phyloP scores from a whole-genome alignment of 2,888 invertebrate genomes.

The Caenorhabditis macrosperma region DNA sequence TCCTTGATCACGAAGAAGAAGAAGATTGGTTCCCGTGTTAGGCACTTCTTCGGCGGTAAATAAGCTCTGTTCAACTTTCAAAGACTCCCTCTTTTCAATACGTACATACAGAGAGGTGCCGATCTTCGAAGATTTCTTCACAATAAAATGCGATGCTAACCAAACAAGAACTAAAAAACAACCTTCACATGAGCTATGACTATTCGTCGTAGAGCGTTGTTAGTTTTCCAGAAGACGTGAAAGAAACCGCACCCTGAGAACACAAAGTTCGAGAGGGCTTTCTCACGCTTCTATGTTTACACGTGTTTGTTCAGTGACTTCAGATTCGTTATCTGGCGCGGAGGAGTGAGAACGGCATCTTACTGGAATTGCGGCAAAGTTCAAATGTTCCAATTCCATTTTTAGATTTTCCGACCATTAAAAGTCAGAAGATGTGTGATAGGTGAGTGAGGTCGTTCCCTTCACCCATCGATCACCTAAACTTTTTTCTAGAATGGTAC shows the following conservation, averaged over 20 bases:
- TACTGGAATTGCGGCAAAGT: constrained; percentile 18
- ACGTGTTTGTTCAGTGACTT: constrained; percentile 37
- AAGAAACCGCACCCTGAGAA: constrained; percentile 50
- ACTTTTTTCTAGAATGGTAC: constrained; percentile 44
- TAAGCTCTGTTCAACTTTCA: background rate
- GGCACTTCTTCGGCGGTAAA: background rate
- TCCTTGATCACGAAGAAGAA: constrained; percentile 4
- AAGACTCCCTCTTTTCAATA: background rate
- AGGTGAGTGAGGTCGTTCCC: constrained; percentile 18
- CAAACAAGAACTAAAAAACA: constrained; percentile 26
- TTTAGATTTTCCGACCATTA: constrained; percentile 36
- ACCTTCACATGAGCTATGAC: constrained; percentile 17
- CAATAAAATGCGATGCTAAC: background rate
- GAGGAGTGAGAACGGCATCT: constrained; percentile 6
- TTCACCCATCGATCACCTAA: constrained; percentile 27
- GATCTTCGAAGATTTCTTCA: constrained; percentile 35
- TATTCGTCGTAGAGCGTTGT: constrained; percentile 4
- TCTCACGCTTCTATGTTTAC: constrained; percentile 47
- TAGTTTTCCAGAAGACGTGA: constrained; percentile 42
- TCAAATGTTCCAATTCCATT: constrained; percentile 30
- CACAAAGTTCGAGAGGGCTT: constrained; percentile 52
- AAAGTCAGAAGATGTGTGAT: constrained; percentile 44
- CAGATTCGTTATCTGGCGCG: constrained; percentile 24
- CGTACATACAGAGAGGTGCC: constrained; percentile 5
- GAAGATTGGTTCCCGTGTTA: too few relatives aligned